phyloP scores from a whole-genome alignment of 2,113 vertebrate genomes.

The Porphyrio hochstetteri region DNA sequence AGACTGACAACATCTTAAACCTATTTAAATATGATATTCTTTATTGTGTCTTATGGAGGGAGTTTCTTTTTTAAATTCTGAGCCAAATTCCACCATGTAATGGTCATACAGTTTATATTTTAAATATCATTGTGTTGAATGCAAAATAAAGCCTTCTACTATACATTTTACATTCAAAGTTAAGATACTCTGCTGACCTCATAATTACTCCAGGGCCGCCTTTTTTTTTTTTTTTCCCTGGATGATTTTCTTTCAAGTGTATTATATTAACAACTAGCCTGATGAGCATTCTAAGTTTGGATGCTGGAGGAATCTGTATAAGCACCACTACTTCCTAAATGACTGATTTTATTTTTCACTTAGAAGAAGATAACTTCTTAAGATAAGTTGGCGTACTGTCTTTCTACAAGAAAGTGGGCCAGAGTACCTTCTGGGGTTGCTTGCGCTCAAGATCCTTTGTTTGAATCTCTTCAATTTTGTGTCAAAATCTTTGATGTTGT shows the following conservation, averaged over 20 bases:
- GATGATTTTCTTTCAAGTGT: background rate
- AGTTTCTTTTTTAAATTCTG: slow-evolving; percentile 4
- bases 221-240: background rate
- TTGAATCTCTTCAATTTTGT: background rate
- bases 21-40: slow-evolving; percentile 34
- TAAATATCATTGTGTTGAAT: background rate
- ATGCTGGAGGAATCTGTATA: background rate
- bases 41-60: background rate
- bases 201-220: background rate
- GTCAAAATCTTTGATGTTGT: background rate
- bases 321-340: background rate
- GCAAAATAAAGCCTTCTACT: background rate
- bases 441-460: background rate
- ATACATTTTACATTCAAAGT: background rate
- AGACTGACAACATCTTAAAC: slow-evolving; percentile 43
- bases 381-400: background rate
- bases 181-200: background rate
- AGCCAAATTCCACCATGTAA: slow-evolving; percentile 3
- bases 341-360: background rate
- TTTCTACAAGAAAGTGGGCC: background rate
- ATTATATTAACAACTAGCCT: background rate
- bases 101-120: background rate
- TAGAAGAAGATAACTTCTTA: background rate
- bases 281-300: background rate
- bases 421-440: background rate